Conservation (phyloP, 2,113 vertebrate species). For the Meleagris gallopavo region DNA sequence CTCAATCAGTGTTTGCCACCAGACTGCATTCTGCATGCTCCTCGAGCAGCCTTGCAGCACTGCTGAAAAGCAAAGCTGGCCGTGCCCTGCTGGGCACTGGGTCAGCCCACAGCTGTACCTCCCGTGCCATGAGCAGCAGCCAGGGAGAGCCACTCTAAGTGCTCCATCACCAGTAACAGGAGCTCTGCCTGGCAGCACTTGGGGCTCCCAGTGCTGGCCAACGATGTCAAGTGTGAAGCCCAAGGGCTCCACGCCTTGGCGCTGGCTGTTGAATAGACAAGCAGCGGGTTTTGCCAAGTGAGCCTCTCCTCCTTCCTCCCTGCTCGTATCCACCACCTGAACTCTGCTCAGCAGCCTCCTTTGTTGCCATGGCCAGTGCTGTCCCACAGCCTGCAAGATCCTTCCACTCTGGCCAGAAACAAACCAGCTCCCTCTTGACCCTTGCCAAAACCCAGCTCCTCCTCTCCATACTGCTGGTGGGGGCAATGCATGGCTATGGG, state of each 20-base stretch:
- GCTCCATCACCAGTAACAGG: background rate
- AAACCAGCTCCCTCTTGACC: background rate
- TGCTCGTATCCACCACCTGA: background rate
- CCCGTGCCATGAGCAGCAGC: rapidly evolving
- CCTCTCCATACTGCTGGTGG: background rate
- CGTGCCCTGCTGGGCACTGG: background rate
- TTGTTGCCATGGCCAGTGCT: background rate
- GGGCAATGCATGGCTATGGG: background rate
- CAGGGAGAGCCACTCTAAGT: rapidly evolving
- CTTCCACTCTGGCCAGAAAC: background rate
- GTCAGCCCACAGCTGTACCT: background rate
- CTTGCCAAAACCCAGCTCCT: background rate
- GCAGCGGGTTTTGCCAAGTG: background rate
- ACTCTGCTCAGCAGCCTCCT: background rate
- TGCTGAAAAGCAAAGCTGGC: background rate
- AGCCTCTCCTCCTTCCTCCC: background rate
- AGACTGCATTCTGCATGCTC: background rate
- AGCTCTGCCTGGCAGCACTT: background rate
- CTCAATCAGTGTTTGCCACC: background rate
- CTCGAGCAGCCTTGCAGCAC: rapidly evolving
- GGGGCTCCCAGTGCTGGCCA: rapidly evolving
- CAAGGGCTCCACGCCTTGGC: background rate
- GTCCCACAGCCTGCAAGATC: background rate
- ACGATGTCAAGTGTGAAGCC: rapidly evolving
- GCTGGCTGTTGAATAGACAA: background rate